These are phyloP conservation scores for Nixonia krombeini DNA, from an alignment of 1,140 invertebrate species.

Conservation along the genomic window DNA sequence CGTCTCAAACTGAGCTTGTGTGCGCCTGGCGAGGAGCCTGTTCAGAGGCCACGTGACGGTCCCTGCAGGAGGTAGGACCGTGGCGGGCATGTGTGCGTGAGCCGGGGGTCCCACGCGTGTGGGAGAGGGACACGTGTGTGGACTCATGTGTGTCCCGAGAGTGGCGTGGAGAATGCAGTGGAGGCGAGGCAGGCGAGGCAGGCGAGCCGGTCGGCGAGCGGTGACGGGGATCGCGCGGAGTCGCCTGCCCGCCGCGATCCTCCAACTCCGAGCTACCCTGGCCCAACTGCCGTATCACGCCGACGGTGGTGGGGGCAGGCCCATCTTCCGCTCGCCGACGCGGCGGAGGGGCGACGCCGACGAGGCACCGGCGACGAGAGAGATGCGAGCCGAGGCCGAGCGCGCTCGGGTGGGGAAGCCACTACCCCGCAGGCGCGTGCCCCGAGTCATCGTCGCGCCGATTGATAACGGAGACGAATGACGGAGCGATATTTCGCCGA, in stretches of 20 bases:
- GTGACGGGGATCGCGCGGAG: slow-evolving; percentile 6
- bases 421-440: slow-evolving; percentile 62
- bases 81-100: slow-evolving; percentile 40
- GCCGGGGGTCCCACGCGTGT: slow-evolving; percentile 44
- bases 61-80: slow-evolving; percentile 61
- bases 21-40: slow-evolving; percentile 53
- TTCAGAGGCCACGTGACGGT: slow-evolving; percentile 61
- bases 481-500: neutral
- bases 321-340: neutral
- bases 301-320: neutral
- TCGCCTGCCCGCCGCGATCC: neutral
- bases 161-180: slow-evolving; percentile 7
- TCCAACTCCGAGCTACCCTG: slow-evolving; percentile 1
- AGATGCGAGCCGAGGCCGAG: too few relatives aligned
- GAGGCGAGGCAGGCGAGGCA: neutral
- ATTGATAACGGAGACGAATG: slow-evolving; percentile 44
- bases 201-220: neutral
- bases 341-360: too few relatives aligned
- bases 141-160: slow-evolving; percentile 24
- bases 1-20: slow-evolving; percentile 65
- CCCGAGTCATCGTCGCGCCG: slow-evolving; percentile 57
- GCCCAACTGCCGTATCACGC: neutral
- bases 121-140: slow-evolving; percentile 36
- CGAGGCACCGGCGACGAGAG: too few relatives aligned
- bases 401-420: slow-evolving; percentile 6